Evolutionary conservation across 1,140 invertebrate species (phyloP), one percentile per base, ranked within the genome.

Genomic region (Campoletis sonorensis): DNA sequence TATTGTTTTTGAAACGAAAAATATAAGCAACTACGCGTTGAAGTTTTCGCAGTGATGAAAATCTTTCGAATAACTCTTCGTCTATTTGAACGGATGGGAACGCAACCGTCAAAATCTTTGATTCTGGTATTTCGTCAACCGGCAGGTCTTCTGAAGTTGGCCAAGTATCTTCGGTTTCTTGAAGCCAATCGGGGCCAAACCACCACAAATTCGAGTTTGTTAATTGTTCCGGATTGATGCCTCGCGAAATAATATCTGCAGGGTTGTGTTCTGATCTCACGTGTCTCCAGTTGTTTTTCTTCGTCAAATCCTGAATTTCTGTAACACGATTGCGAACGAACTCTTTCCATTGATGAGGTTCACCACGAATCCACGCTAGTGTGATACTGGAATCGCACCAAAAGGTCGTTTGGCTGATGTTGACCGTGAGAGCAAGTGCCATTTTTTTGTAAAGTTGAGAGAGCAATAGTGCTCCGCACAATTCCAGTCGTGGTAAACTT

Each of bases 351-450:
- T 76, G 73, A 58, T 33, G 73, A 23, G 90, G 88, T 45, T 83
- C 70, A 37, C 85, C 83, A 18, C 75, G 81, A 26, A 91, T 81
- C 90, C 91, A 92, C 0, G 85, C 83, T n/a, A 92, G 72, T 0
- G 88, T 87, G 1, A 92, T 85, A 0, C 85, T 89, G 4, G 91
- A 92, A 79, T 92, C 90, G 0, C 86, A 87, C 89, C 89, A 92
- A 58, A 83, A 87, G 77, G 51, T 2, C 33, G 5, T 76, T 54
- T 33, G 49, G 30, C 30, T 18, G 21, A 76, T n/a, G 18, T 76
- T 16, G 23, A 58, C n/a, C 1, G 49, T 76, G 21, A 76, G 45
- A 23, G 73, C 23, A 30, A 49, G 13, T 58, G 8, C n/a, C 51
- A 76, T 33, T 23, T 76, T 76, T 58, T 54, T 76, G 45, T 27